These are phyloP conservation scores for Stigmatopora argus DNA, from an alignment of 2,113 vertebrate species.

Conservation along the genomic window DNA sequence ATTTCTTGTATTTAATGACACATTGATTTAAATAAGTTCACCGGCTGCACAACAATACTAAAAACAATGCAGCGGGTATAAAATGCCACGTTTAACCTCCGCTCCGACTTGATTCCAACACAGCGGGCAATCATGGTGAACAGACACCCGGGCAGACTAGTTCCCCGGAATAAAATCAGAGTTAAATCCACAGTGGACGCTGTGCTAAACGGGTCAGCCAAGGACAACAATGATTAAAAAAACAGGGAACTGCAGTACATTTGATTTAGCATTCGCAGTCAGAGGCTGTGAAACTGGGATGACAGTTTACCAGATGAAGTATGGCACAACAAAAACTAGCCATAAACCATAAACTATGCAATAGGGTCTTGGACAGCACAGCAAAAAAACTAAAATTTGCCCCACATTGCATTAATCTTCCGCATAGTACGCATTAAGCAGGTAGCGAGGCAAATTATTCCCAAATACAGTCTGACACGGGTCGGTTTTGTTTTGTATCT, in stretches of 20 bases:
- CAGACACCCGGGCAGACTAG: conserved; percentile 8
- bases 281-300: not conserved
- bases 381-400: conserved; percentile 1
- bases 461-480: conserved; percentile 35
- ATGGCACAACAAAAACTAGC: not conserved
- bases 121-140: conserved; percentile 13
- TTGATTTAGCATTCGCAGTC: conserved; percentile 2
- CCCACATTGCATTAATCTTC: conserved; percentile 5
- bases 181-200: conserved; percentile 16
- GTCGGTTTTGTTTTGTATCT: conserved; percentile 24
- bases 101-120: conserved; percentile 23
- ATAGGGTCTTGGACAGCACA: conserved; percentile 5
- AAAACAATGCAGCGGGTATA: not conserved
- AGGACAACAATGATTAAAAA: conserved; percentile 5
- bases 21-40: too few species aligned
- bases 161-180: conserved; percentile 18
- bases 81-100: not conserved
- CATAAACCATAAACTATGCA: conserved; percentile 3
- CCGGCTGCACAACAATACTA: not conserved
- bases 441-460: conserved; percentile 17
- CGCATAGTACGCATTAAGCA: not conserved
- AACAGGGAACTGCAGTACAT: not conserved
- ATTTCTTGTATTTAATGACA: too few species aligned
- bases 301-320: not conserved
- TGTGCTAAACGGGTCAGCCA: conserved; percentile 5